Base-by-base conservation (phyloP, 64 coral and sea anemone genomes). In the Acropora tenuis region DNA sequence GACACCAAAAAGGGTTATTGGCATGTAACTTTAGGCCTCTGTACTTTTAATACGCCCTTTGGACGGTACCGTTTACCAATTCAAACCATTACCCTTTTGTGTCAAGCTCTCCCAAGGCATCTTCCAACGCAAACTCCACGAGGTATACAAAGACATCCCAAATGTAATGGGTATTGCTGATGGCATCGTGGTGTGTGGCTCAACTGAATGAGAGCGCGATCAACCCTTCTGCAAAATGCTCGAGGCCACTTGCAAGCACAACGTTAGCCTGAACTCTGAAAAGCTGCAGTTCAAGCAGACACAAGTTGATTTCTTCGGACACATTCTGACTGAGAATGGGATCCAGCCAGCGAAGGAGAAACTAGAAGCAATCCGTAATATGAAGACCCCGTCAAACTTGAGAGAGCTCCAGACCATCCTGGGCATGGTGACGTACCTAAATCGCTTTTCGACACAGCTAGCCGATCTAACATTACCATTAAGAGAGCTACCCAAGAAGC, bases 31-130 rank as follows among this genome's bases (percentile, higher is more conserved):
- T 8, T 88, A 12, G 86, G 76, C 55, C 76, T 80, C 1, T 90
- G 76, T 44, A 90, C 88, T 48, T 69, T 90, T 17, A 90, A 90
- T 53, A 79, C 59, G 9, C 88, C 88, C 48, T 90, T 90, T 47
- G 77, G 75, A 5, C 55, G 76, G 8, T 90, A 90, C 77, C 77
- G 76, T 52, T 30, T 30, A 30, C 30, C 30, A 0, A 30, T 80
- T 90, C 41, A 90, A 81, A 48, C 41, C 45, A 43, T 42, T 90
- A 13, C 77, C 75, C 42, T 90, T 90, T 43, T 43, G 88, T 13
- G 74, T 90, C 15, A 89, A 13, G 12, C 72, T 89, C 1, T 89
- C 76, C 42, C 76, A 80, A 48, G 88, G 69, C 42, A 71, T 90
- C 43, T 80, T 90, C 16, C 88, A 90, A 50, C 15, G 88, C n/a